Evolutionary conservation across 2,888 invertebrate genomes (phyloP).

Genomic region (Perdita meconis): DNA sequence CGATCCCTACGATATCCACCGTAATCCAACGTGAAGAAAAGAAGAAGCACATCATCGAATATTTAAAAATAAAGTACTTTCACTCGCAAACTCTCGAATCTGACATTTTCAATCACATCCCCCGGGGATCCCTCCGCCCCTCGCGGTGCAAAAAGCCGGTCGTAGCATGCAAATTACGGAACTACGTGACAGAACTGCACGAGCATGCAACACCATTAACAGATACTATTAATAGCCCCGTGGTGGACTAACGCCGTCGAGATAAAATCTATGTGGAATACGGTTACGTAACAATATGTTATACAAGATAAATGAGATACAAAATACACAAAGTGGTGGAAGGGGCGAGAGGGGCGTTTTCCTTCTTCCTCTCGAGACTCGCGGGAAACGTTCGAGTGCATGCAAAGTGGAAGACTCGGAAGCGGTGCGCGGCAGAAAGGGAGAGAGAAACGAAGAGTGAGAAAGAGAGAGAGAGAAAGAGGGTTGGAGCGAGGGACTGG

Average conservation of each 20-base stretch:
- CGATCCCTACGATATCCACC: no score
- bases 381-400: slow-evolving; percentile 32
- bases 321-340: background rate
- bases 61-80: no score
- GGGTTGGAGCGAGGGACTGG: slow-evolving; percentile 8
- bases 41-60: no score
- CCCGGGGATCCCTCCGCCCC: no score
- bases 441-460: background rate
- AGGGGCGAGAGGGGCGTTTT: background rate
- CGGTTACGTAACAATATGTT: slow-evolving; percentile 25
- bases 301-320: slow-evolving; percentile 22
- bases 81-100: background rate
- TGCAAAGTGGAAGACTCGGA: slow-evolving; percentile 11
- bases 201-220: background rate
- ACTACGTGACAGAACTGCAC: background rate
- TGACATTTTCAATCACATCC: background rate
- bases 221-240: background rate
- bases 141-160: no score
- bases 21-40: no score
- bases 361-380: slow-evolving; percentile 2
- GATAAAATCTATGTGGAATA: slow-evolving; percentile 14
- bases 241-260: background rate
- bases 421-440: no score
- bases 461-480: background rate
- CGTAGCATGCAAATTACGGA: background rate